Evolutionary conservation across 2,113 vertebrate species (phyloP).

Genomic region (Galbula dea): DNA sequence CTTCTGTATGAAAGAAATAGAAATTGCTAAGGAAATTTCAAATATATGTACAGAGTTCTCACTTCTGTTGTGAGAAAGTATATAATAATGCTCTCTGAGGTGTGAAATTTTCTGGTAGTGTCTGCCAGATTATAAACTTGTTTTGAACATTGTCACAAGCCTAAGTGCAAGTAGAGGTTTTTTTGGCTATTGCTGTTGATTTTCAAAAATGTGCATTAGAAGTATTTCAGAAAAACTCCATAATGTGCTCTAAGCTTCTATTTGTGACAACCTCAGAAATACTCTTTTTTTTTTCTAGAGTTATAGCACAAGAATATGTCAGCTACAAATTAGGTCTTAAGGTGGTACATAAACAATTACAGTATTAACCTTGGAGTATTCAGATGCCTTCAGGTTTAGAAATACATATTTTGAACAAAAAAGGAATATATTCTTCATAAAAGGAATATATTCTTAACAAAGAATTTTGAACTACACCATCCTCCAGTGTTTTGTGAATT

Average conservation of each 20-base stretch:
- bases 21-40: neutral
- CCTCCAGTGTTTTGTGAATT: neutral
- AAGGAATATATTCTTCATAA: neutral
- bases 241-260: neutral
- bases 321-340: neutral
- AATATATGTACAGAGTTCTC: neutral
- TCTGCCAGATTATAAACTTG: neutral
- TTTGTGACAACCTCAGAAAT: neutral
- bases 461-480: neutral
- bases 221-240: neutral
- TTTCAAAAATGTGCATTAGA: neutral
- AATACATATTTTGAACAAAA: neutral
- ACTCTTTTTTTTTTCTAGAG: neutral
- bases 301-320: neutral
- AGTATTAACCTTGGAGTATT: neutral
- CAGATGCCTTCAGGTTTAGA: neutral
- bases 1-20: neutral
- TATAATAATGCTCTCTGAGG: neutral
- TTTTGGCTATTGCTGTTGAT: neutral
- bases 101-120: neutral
- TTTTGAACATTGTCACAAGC: neutral
- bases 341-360: neutral
- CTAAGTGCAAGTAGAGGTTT: neutral
- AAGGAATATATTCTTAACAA: neutral
- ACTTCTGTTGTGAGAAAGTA: neutral